Conservation (phyloP, 2,113 vertebrate genomes). For the Nymphicus hollandicus region DNA sequence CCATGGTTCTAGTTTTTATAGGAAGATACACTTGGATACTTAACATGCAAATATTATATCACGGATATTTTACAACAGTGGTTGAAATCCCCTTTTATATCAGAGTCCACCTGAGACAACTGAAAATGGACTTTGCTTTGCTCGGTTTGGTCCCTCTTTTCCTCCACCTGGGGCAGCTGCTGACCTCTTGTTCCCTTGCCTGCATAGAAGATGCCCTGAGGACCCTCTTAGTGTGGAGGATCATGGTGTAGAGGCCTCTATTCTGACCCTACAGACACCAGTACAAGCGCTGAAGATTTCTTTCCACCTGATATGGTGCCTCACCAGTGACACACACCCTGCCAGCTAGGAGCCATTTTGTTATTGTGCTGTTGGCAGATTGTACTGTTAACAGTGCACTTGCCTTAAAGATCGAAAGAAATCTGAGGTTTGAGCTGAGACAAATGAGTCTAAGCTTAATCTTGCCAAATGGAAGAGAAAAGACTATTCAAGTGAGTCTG, state of each 20-base stretch:
- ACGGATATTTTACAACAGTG: not conserved
- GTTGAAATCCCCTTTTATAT: not conserved
- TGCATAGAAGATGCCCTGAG: accelerated
- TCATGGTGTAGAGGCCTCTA: accelerated
- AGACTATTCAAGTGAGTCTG: not conserved
- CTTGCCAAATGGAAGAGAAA: not conserved
- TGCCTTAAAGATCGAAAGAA: not conserved
- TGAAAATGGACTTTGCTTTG: not conserved
- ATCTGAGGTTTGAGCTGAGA: not conserved
- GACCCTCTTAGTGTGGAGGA: no score
- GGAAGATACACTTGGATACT: not conserved
- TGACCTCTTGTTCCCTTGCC: not conserved
- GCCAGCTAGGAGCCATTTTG: not conserved
- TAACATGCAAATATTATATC: not conserved
- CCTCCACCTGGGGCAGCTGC: not conserved
- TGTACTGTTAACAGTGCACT: not conserved
- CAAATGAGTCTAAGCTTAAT: not conserved
- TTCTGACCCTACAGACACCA: not conserved
- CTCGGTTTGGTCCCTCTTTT: not conserved
- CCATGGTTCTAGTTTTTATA: not conserved
- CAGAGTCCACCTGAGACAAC: not conserved
- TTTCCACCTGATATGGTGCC: accelerated
- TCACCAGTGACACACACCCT: accelerated
- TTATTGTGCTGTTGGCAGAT: not conserved
- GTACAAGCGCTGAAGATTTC: not conserved